Base-by-base conservation (phyloP, 2,888 invertebrate genomes). In the Orgyia antiqua region DNA sequence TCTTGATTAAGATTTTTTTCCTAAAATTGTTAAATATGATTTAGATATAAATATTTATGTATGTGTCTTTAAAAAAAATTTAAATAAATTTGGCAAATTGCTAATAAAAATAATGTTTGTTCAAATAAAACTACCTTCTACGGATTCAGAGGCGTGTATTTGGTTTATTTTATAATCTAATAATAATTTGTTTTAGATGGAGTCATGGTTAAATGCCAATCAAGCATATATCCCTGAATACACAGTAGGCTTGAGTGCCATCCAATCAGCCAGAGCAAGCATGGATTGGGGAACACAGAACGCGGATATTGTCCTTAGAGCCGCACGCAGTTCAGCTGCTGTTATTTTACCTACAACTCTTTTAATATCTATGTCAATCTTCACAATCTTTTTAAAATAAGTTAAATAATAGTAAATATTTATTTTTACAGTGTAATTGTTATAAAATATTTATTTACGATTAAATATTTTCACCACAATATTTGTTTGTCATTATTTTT, bases 221-320 rank as follows among this genome's bases (percentile, higher is more conserved):
- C 52, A 62, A 27, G 41, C 30, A 1, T 23, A 43, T 0, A 45
- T 79, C 18, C 77, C 82, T 0, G 76, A 77, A 31, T 68, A 45
- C 26, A 30, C 40, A 1, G 44, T 56, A 0, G 84, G 79, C 3
- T 36, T 79, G 1, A 66, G 20, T 24, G 65, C 75, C 2, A 65
- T 86, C 8, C 11, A 33, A 0, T 68, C 72, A 0, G 63, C 75
- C 0, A 62, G 78, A 8, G 29, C 33, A 10, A 79, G 37, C 39
- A 77, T 75, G 58, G 45, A 59, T 6, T 83, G 83, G 84, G 86
- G 86, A 0, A 60, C 65, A 0, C 57, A 64, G 0, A 56, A 51
- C 5, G 78, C 73, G 0, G 45, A 60, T 0, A 39, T 36, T 1
- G 63, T 86, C 6, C 20, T 83, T 4, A 26, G 38, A 4, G 84